Evolutionary conservation across 1,140 invertebrate genomes (phyloP).

Genomic region (Diabrotica undecimpunctata): DNA sequence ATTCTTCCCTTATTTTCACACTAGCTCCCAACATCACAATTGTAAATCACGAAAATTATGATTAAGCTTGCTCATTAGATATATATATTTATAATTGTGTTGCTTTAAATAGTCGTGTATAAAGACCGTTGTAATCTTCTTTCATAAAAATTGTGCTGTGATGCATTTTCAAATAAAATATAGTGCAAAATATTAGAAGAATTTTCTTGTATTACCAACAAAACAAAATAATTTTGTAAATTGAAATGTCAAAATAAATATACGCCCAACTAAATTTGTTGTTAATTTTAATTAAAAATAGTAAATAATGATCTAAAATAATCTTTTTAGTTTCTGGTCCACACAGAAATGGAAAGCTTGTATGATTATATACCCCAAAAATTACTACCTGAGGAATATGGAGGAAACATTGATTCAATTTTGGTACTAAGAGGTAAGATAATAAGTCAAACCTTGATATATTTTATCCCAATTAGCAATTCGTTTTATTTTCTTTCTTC

Average conservation of each 20-base stretch:
- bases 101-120: no score
- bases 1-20: no score
- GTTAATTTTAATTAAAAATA: no score
- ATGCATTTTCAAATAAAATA: neutral
- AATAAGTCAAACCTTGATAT: neutral
- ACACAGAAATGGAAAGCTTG: conserved; percentile 40
- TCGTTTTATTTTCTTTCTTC: neutral
- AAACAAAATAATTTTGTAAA: no score
- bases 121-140: no score
- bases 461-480: neutral
- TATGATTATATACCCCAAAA: conserved; percentile 39
- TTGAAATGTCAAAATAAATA: no score
- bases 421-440: neutral
- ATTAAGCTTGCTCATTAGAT: no score
- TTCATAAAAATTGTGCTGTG: no score
- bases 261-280: no score
- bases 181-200: neutral
- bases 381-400: conserved; percentile 7
- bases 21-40: no score
- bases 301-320: neutral
- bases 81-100: no score
- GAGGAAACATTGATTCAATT: neutral
- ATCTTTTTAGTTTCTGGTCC: conserved; percentile 50
- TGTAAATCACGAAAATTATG: no score
- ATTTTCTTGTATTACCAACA: neutral